phyloP scores from a whole-genome alignment of 2,797 vertebrate genomes.

The Mus caroli region DNA sequence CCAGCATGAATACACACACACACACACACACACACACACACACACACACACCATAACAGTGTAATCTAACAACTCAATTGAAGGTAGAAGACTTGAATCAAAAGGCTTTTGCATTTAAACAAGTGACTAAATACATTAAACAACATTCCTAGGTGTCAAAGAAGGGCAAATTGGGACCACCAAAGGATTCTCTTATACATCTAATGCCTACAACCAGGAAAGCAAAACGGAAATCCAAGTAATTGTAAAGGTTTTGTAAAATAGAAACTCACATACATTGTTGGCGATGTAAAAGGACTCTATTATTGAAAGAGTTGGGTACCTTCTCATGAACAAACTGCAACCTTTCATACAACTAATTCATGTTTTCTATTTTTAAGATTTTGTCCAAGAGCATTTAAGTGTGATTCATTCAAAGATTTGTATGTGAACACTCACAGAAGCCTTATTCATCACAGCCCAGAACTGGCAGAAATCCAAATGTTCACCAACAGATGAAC shows the following conservation, averaged over 20 bases:
- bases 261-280: not conserved
- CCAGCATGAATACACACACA: not conserved
- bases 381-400: slow-evolving; percentile 42
- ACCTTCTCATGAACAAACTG: slow-evolving; percentile 27
- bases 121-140: not conserved
- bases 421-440: not conserved
- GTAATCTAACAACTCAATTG: not conserved
- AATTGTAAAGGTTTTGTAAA: slow-evolving; percentile 23
- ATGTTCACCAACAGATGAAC: not conserved
- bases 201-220: not conserved
- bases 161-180: slow-evolving; percentile 32
- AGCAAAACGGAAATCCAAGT: not conserved
- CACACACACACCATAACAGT: not conserved
- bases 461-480: slow-evolving; percentile 19
- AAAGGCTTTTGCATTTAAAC: not conserved
- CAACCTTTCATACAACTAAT: not conserved
- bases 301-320: not conserved
- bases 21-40: not conserved
- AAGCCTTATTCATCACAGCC: not conserved
- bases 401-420: not conserved
- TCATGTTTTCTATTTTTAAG: slow-evolving; percentile 16
- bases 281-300: not conserved
- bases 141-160: not conserved
- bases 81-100: not conserved
- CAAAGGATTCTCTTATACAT: not conserved